A percentile compares a stretch with the other conserved stretches of the same genome.
These are phyloP conservation scores for Bergia puertoricense DNA, from an alignment of 92 coral and sea anemone genomes.

Conservation along the genomic window DNA sequence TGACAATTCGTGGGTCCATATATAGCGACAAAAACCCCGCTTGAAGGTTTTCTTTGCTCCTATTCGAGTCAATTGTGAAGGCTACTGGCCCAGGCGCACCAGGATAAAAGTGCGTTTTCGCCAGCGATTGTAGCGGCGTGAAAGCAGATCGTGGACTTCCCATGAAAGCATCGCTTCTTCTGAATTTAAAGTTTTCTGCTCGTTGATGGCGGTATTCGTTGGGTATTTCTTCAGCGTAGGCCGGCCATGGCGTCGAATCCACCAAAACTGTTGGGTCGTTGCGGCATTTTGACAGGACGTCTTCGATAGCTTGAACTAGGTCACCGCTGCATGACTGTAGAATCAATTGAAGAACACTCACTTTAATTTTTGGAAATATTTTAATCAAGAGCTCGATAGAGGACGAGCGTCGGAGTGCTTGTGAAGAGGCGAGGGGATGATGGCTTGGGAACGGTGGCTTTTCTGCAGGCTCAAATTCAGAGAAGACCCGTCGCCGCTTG, in stretches of 20 bases:
- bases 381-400: slow-evolving; percentile 91
- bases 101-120: slow-evolving; percentile 71
- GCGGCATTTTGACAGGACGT: slow-evolving; percentile 81
- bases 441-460: slow-evolving; percentile 57
- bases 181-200: slow-evolving; percentile 67
- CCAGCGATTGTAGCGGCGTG: slow-evolving; percentile 72
- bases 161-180: slow-evolving; percentile 66
- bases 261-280: slow-evolving; percentile 70
- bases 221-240: slow-evolving; percentile 57
- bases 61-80: slow-evolving; percentile 65
- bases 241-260: slow-evolving; percentile 76
- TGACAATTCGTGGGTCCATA: slow-evolving; percentile 61
- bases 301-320: slow-evolving; percentile 94
- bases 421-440: slow-evolving; percentile 60
- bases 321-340: slow-evolving; percentile 96
- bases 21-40: slow-evolving; percentile 57
- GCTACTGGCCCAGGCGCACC: slow-evolving; percentile 64
- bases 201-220: slow-evolving; percentile 69
- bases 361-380: slow-evolving; percentile 94
- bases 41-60: slow-evolving; percentile 68
- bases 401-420: slow-evolving; percentile 73
- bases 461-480: slow-evolving; percentile 79
- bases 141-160: slow-evolving; percentile 83
- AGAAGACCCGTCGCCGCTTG: slow-evolving; percentile 68
- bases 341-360: slow-evolving; percentile 87